Base-by-base conservation (phyloP, 30 jellyfish, hydroid and myxozoan species). In the Nemopilema nomurai region DNA sequence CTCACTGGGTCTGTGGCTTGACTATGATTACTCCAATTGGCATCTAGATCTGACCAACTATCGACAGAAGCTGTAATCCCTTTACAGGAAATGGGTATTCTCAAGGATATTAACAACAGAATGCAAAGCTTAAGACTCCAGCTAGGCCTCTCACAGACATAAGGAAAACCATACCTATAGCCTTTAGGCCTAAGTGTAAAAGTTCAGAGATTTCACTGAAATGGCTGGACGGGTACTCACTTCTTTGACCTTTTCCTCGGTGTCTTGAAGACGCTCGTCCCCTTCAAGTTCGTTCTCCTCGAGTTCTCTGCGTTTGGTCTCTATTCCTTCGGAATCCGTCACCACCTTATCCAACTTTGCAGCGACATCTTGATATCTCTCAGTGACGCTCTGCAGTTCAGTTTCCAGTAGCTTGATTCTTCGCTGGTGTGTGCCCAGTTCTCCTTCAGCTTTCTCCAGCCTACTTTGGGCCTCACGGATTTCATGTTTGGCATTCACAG, bases 401-500 rank as follows among this genome's bases (percentile, higher is more conserved):
- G 62, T 51, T 83, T 84, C 85, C 72, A 93, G 68, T 22, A 93
- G 93, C 84, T 80, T 69, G 49, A 70, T 89, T 52, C 98, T 84
- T 57, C 98, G 84, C 69, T 79, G 49, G 41, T 75, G 86, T 41
- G 97, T 93, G 71, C 87, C 97, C 20, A 69, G 71, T 62, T 93
- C 98, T 18, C 96, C 96, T 68, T 93, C 97, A 49, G 97, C 96
- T 71, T 92, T 92, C 82, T 92, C 98, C 29, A 92, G 76, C 80
- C 97, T 87, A 4, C 96, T 63, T 23, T 76, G 90, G 81, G 98
- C 98, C 89, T 93, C 98, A 13, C 91, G 83, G 53, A 79, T 32
- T 28, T 76, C 82, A 27, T 89, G 93, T 57, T 93, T 93, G 70
- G 97, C 97, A 20, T 83, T 82, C 51, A 72, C 93, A 52, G 89